Base-by-base conservation (phyloP, 2,888 invertebrate species). In the Epinotia brunnichana region DNA sequence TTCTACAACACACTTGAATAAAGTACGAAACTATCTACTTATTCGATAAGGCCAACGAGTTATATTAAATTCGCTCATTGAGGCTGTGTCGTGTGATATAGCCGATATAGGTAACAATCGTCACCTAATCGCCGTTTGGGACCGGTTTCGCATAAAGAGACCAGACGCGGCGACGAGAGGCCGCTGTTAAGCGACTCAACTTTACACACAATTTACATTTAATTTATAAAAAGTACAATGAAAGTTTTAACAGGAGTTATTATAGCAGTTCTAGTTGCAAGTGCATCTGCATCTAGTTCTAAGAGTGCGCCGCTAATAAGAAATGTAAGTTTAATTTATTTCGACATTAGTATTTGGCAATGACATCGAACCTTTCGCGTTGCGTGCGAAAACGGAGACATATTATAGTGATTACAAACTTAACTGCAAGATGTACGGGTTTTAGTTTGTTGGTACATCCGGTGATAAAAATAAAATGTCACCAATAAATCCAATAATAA, bases 221-320 rank as follows among this genome's bases (percentile, higher is more conserved):
- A 35, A 24, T 24, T 2, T 2, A 24, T 24, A 64, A 48, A 59
- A 48, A 53, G 0, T 35, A 61, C 3, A 24, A 73, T 73, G 73
- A 63, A n/a, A 41, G 9, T 56, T 24, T 5, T 68, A 39, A 57
- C 62, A 11, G n/a, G 53, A 53, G 41, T 57, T 75, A 60, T 78
- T 35, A 35, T 82, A 21, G 19, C 57, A 19, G 10, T 63, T 9
- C 24, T 17, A 15, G 53, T 68, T 1, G 73, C 53, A 24, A 53
- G 63, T 69, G 68, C 39, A 5, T 44, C 19, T 19, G 85, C 83
- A 1, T 85, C 79, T 69, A 83, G 82, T 73, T 73, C 85, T 2
- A 77, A 82, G 9, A 81, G 53, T 53, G 62, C 86, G 15, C 91
- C 91, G 44, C 80, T 92, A 10, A 91, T 92, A 77, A 91, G 88